Evolutionary conservation across 2,113 vertebrate species (phyloP), one percentile per base, ranked within the genome.

Genomic region (Festucalex cinctus): DNA sequence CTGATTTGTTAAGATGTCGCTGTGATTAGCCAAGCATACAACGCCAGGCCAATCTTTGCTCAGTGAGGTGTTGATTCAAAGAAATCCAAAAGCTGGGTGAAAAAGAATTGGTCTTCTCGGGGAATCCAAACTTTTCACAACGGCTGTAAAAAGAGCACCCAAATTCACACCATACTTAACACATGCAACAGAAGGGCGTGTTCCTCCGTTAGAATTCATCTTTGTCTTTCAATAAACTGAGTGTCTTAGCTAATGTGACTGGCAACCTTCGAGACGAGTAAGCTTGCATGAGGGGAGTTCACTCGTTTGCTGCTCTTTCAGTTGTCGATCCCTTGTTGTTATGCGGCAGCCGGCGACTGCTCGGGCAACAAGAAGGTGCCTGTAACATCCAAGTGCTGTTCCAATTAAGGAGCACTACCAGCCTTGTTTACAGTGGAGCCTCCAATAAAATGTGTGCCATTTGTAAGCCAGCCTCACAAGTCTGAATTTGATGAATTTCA

Each of bases 1-100:
- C 83, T 85, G 75, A 84, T 88, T 86, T 85, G 80, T 80, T 91
- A 89, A 86, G 84, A 89, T 88, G 73, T 24, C 20, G 0, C 3
- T 35, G 51, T 77, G 73, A 87, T 82, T 75, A 78, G 63, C 12
- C 1, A 56, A 65, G 60, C 56, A 20, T 7, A 44, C 41, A 63
- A 65, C 51, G 51, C 2, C 5, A n/a, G 53, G 60, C 2, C 3
- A 8, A 2, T 36, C 66, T 10, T 65, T 36, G 5, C 84, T 68
- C 83, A 71, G 73, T 70, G 46, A 84, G 78, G 76, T 80, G 80
- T 67, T 88, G 87, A 85, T 86, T 87, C 36, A 51, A 76, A 71
- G 73, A 88, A 82, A 79, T 60, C 62, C 72, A 63, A 64, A 72
- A 48, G 43, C 3, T 9, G 58, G 53, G 66, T 24, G 63, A 57